Evolutionary conservation across 2,888 invertebrate genomes (phyloP).

Genomic region (Aleiodes alternator): DNA sequence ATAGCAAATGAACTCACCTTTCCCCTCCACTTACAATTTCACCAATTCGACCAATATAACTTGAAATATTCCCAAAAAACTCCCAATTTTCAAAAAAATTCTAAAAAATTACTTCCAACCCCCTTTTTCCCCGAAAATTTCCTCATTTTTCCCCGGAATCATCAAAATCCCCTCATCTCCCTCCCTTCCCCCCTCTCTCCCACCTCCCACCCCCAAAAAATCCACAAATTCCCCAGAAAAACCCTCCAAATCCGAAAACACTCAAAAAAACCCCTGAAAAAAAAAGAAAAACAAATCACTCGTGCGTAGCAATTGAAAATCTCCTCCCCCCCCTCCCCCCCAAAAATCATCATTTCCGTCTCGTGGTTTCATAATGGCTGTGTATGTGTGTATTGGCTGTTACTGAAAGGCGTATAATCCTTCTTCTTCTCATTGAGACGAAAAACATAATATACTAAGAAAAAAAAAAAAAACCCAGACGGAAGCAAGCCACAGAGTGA

Average conservation of each 20-base stretch:
- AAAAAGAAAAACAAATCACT: conserved; percentile 56
- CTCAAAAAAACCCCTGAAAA: conserved; percentile 48
- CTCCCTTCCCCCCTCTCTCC: too few relatives aligned
- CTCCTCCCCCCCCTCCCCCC: conserved; percentile 33
- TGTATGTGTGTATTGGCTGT: conserved; percentile 26
- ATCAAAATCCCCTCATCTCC: too few relatives aligned
- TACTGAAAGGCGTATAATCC: conserved; percentile 59
- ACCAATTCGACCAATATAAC: too few relatives aligned
- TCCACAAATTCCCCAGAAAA: conserved; percentile 5
- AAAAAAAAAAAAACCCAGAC: conserved; percentile 22
- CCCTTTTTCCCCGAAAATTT: too few relatives aligned
- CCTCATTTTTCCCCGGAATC: too few relatives aligned
- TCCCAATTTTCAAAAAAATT: too few relatives aligned
- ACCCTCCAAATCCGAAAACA: conserved; percentile 58
- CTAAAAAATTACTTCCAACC: too few relatives aligned
- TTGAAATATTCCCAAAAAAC: too few relatives aligned
- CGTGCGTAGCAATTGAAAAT: conserved; percentile 66
- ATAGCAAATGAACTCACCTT: too few relatives aligned
- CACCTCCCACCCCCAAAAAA: not conserved
- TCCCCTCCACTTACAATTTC: too few relatives aligned
- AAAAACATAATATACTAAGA: conserved; percentile 34
- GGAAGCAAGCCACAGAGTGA: conserved; percentile 33
- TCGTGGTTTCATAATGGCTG: conserved; percentile 43
- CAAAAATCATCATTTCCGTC: conserved; percentile 50
- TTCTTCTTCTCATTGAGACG: conserved; percentile 38